phyloP scores from a whole-genome alignment of 2,113 vertebrate genomes.

The Aegotheles bennettii region DNA sequence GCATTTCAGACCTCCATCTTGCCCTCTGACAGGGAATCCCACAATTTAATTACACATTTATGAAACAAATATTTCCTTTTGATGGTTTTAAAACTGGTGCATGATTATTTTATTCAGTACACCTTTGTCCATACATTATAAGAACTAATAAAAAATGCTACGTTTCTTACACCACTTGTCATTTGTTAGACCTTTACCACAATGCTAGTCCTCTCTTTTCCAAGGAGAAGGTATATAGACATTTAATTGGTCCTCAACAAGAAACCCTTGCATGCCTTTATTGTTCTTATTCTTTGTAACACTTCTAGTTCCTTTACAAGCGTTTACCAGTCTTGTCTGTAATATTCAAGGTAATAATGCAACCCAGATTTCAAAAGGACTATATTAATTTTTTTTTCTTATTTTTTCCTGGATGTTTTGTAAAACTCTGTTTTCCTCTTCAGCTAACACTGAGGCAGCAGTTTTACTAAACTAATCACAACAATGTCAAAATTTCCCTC shows the following conservation, averaged over 20 bases:
- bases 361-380: neutral
- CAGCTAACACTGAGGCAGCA: neutral
- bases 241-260: neutral
- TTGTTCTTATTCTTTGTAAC: neutral
- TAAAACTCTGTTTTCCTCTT: neutral
- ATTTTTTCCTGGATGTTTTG: neutral
- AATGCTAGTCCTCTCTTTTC: neutral
- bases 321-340: neutral
- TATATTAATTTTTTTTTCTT: neutral
- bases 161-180: neutral
- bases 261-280: neutral
- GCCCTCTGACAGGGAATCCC: neutral
- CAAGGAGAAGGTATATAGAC: neutral
- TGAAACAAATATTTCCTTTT: neutral
- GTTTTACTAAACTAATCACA: neutral
- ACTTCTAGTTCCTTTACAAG: neutral
- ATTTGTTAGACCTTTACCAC: neutral
- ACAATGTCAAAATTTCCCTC: neutral
- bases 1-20: neutral
- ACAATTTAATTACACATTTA: neutral
- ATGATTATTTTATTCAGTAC: neutral
- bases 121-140: accelerated
- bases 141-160: neutral
- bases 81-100: neutral
- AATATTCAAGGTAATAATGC: neutral